phyloP scores from a whole-genome alignment of 2,797 vertebrate species.

The Decapterus maruadsi region DNA sequence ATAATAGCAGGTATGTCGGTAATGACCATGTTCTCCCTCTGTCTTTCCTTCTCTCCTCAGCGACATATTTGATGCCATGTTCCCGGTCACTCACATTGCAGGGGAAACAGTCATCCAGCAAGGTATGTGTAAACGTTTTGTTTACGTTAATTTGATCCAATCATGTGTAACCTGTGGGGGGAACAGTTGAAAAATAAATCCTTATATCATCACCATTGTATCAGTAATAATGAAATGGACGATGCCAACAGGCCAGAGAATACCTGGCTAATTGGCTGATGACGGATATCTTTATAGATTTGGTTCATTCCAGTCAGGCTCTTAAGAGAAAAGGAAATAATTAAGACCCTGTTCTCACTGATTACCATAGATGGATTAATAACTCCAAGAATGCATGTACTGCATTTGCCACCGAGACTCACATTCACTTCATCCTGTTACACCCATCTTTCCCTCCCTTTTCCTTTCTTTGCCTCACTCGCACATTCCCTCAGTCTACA shows the following conservation, averaged over 20 bases:
- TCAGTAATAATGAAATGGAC: too few species aligned
- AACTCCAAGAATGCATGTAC: constrained; percentile 32
- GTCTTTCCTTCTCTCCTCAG: constrained; percentile 80
- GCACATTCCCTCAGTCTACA: constrained; percentile 39
- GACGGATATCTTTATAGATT: neutral
- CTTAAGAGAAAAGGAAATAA: constrained; percentile 39
- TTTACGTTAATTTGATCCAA: neutral
- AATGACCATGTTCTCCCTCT: constrained; percentile 31
- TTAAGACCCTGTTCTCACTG: constrained; percentile 13
- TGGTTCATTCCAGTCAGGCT: constrained; percentile 20
- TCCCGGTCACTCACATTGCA: constrained; percentile 96
- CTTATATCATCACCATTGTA: too few species aligned
- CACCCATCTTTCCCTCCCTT: constrained; percentile 23
- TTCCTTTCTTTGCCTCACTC: constrained; percentile 31
- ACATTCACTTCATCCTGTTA: constrained; percentile 36
- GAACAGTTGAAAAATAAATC: neutral
- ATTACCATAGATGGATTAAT: constrained; percentile 27
- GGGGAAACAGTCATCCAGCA: constrained; percentile 98
- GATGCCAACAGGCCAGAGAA: too few species aligned
- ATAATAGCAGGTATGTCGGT: constrained; percentile 26
- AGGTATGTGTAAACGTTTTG: constrained; percentile 83
- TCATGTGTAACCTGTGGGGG: neutral
- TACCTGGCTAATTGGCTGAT: neutral
- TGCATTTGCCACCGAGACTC: constrained; percentile 16
- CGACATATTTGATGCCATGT: constrained; percentile 99